A percentile compares a stretch with the other conserved stretches of the same genome.
These are phyloP conservation scores for Netelia virgata DNA, from an alignment of 2,888 invertebrate genomes.

Conservation along the genomic window DNA sequence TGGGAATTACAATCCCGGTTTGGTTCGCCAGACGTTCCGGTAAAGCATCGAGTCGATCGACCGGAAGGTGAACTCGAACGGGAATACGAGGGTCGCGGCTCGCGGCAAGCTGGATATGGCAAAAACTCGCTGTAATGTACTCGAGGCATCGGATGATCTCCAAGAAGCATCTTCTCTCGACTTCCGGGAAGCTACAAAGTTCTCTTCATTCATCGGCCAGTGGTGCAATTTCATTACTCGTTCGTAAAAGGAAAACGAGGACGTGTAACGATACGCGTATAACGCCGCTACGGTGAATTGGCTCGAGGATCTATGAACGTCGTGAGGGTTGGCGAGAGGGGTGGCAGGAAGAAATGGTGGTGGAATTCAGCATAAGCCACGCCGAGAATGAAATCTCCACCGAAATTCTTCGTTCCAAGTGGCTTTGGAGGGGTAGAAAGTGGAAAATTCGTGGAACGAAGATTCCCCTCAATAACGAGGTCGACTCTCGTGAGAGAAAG, in stretches of 20 bases:
- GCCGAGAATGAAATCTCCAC: slow-evolving; percentile 53
- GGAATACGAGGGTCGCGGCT: slow-evolving; percentile 7
- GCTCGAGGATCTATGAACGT: neutral
- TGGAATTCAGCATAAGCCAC: slow-evolving; percentile 4
- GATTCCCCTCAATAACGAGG: neutral
- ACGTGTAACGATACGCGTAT: slow-evolving; percentile 34
- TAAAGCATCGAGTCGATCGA: slow-evolving; percentile 48
- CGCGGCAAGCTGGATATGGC: slow-evolving; percentile 28
- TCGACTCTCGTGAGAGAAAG: neutral
- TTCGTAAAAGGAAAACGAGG: slow-evolving; percentile 57
- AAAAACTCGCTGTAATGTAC: slow-evolving; percentile 27
- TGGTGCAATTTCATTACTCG: slow-evolving; percentile 63
- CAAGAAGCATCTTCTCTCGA: slow-evolving; percentile 48
- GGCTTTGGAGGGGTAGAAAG: neutral
- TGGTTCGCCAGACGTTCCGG: slow-evolving; percentile 35
- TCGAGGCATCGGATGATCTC: slow-evolving; percentile 28
- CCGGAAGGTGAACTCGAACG: neutral
- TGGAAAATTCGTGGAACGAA: neutral
- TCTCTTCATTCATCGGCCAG: slow-evolving; percentile 53
- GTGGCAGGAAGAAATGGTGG: too few relatives aligned
- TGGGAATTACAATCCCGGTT: slow-evolving; percentile 72
- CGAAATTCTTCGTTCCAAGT: slow-evolving; percentile 42
- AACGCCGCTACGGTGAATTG: slow-evolving; percentile 4
- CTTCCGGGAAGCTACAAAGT: slow-evolving; percentile 38
- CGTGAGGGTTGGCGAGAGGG: too few relatives aligned